Percentiles rank a stretch among this genome's conserved stretches.
Evolutionary conservation across 1,140 invertebrate species (phyloP).

Genomic region (Andricus grossulariae): DNA sequence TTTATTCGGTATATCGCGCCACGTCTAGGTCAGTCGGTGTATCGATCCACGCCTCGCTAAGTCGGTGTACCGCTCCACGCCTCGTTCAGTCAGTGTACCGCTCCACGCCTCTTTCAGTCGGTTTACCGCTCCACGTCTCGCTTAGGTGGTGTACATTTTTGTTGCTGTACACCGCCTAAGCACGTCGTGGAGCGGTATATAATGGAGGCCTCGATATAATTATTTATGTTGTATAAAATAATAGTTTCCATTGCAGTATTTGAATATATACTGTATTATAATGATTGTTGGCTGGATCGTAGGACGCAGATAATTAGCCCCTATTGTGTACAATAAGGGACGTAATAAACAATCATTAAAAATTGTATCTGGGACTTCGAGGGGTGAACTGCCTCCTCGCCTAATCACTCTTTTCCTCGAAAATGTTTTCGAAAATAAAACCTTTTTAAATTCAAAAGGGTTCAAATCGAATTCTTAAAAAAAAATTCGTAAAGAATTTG

Average conservation of each 20-base stretch:
- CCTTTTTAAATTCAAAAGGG: too few species aligned
- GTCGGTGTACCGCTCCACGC: too few species aligned
- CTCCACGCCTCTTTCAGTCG: too few species aligned
- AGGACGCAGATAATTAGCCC: slow-evolving; percentile 30
- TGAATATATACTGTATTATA: not conserved
- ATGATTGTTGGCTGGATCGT: slow-evolving; percentile 28
- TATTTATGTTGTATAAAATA: not conserved
- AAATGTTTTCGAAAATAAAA: not conserved
- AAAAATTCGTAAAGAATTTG: not conserved
- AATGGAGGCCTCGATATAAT: not conserved
- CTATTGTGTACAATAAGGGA: slow-evolving; percentile 16
- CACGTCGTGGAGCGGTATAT: too few species aligned
- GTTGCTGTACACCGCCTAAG: too few species aligned
- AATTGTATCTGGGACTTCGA: not conserved
- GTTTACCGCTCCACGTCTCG: too few species aligned
- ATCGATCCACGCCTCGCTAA: too few species aligned
- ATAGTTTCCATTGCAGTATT: not conserved
- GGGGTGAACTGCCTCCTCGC: not conserved
- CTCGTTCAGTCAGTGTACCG: too few species aligned
- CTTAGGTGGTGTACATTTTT: too few species aligned
- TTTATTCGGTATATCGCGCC: too few species aligned
- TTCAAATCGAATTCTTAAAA: too few species aligned
- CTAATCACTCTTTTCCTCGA: not conserved
- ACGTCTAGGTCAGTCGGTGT: too few species aligned
- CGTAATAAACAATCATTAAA: slow-evolving; percentile 5